phyloP scores from a whole-genome alignment of 2,888 invertebrate genomes.

The Pandemis heparana region DNA sequence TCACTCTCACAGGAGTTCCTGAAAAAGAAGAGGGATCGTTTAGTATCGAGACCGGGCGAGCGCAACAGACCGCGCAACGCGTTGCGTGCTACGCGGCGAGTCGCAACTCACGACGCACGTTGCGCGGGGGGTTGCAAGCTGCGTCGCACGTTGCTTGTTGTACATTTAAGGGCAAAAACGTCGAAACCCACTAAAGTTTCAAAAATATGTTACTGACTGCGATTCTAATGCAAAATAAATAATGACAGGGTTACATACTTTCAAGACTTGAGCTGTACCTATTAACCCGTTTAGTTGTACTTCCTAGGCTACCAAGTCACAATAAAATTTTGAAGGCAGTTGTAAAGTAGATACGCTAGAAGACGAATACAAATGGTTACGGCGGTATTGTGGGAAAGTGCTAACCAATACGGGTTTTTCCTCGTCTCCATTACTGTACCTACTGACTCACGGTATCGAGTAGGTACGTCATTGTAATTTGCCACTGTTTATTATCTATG shows the following conservation, averaged over 20 bases:
- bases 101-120: background rate
- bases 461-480: background rate
- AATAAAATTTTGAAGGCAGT: background rate
- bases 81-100: background rate
- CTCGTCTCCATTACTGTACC: background rate
- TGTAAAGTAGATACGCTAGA: background rate
- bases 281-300: background rate
- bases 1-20: slow-evolving; percentile 95
- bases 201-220: background rate
- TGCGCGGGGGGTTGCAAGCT: background rate
- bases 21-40: slow-evolving; percentile 76
- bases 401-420: background rate
- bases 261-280: background rate
- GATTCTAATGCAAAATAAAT: background rate
- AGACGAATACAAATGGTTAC: background rate
- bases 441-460: background rate
- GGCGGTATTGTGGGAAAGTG: background rate
- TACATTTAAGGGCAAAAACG: background rate
- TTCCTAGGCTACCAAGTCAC: background rate
- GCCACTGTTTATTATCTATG: slow-evolving; percentile 11
- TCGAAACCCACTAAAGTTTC: background rate
- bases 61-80: slow-evolving; percentile 6
- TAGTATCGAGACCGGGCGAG: slow-evolving; percentile 12
- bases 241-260: background rate
- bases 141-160: background rate